Evolutionary conservation across 1,140 invertebrate genomes (phyloP).

Genomic region (Drosophila simulans): DNA sequence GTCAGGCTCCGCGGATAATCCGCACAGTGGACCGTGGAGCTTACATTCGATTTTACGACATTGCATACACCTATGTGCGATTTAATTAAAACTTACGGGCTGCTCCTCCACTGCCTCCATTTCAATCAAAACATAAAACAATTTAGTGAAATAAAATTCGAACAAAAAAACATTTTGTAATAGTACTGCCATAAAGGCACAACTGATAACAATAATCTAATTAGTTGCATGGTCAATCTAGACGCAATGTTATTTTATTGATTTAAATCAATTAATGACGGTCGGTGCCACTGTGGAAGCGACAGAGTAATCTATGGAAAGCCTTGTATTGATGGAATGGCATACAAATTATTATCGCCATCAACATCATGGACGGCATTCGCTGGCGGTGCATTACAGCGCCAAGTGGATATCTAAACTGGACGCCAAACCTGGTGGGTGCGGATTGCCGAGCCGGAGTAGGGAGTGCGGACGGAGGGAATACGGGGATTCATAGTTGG

Average conservation of each 20-base stretch:
- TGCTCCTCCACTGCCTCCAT: no score
- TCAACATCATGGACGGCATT: conserved; percentile 39
- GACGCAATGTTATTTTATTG: background rate
- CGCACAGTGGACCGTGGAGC: conserved; percentile 13
- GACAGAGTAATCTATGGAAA: conserved; percentile 12
- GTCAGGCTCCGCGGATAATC: conserved; percentile 33
- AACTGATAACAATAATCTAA: background rate
- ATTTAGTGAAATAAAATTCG: background rate
- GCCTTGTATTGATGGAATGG: conserved; percentile 39
- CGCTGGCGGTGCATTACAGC: conserved; percentile 42
- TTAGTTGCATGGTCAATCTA: background rate
- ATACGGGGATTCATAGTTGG: background rate
- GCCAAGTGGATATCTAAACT: conserved; percentile 53
- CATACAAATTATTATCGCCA: conserved; percentile 53
- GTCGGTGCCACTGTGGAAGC: conserved; percentile 18
- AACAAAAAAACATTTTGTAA: background rate
- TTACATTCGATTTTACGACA: background rate
- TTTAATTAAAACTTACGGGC: no score
- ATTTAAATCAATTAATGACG: background rate
- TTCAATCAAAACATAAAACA: no score
- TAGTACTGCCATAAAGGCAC: no score
- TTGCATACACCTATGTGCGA: background rate
- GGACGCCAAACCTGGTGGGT: conserved; percentile 3
- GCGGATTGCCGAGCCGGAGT: background rate
- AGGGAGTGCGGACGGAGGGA: no score